phyloP scores from a whole-genome alignment of 2,888 invertebrate species.

The Gortyna flavago region DNA sequence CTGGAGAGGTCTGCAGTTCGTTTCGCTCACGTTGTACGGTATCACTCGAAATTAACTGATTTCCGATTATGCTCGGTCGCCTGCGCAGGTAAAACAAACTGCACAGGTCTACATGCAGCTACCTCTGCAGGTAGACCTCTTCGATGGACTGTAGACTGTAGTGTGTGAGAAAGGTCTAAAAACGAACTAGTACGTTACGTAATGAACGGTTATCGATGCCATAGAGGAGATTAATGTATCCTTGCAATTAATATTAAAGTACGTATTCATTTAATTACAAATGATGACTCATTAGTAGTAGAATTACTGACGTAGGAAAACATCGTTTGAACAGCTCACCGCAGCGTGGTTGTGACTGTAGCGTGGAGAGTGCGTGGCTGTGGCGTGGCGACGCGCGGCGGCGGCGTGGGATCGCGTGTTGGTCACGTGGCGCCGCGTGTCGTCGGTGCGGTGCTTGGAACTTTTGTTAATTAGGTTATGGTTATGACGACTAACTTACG shows the following conservation, averaged over 20 bases:
- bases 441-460: background rate
- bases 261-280: slow-evolving; percentile 2
- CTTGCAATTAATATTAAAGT: slow-evolving; percentile 8
- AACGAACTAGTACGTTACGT: background rate
- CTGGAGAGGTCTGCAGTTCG: too few relatives aligned
- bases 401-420: background rate
- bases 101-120: too few relatives aligned
- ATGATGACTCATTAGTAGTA: too few relatives aligned
- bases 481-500: slow-evolving; percentile 31
- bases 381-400: background rate
- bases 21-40: too few relatives aligned
- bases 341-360: background rate
- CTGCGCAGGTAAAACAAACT: too few relatives aligned
- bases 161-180: too few relatives aligned
- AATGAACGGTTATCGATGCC: background rate
- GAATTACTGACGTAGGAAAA: too few relatives aligned
- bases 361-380: background rate
- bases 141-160: too few relatives aligned
- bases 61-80: too few relatives aligned
- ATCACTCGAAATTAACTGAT: too few relatives aligned
- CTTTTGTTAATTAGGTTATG: slow-evolving; percentile 27
- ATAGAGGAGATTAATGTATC: background rate
- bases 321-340: background rate
- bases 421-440: background rate
- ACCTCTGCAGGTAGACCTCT: too few relatives aligned